These are phyloP conservation scores for Raja brachyura DNA, from an alignment of 2,113 vertebrate species.

Conservation along the genomic window DNA sequence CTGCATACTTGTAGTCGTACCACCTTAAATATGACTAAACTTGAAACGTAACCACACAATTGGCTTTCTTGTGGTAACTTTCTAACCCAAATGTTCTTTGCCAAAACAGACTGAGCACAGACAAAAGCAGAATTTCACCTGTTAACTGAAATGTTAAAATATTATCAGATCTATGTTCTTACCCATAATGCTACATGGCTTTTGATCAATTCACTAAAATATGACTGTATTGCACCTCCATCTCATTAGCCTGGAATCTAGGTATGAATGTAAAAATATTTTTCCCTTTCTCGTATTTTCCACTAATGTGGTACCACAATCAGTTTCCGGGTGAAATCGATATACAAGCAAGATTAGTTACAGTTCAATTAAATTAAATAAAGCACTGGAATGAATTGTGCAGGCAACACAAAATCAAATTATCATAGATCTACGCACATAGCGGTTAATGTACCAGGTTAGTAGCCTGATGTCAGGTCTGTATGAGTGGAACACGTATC, in stretches of 20 bases:
- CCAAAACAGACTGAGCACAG: background rate
- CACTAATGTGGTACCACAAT: background rate
- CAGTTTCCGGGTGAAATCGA: background rate
- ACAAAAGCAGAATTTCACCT: background rate
- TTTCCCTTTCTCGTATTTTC: background rate
- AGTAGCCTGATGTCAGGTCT: too few relatives aligned
- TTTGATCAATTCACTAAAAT: background rate
- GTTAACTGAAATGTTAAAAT: background rate
- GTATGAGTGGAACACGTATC: too few relatives aligned
- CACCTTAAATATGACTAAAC: background rate
- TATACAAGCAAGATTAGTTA: background rate
- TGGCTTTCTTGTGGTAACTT: background rate
- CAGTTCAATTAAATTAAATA: background rate
- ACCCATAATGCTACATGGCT: background rate
- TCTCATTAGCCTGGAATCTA: background rate
- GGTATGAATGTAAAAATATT: background rate
- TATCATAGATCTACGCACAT: background rate
- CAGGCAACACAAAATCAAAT: background rate
- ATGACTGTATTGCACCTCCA: background rate
- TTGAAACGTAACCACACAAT: background rate
- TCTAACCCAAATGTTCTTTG: background rate
- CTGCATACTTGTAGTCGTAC: background rate
- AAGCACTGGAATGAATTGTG: background rate
- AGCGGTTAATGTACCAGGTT: too few relatives aligned
- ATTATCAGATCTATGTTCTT: background rate